Evolutionary conservation across 2,888 invertebrate species (phyloP).

Genomic region (Cistogaster globosa): DNA sequence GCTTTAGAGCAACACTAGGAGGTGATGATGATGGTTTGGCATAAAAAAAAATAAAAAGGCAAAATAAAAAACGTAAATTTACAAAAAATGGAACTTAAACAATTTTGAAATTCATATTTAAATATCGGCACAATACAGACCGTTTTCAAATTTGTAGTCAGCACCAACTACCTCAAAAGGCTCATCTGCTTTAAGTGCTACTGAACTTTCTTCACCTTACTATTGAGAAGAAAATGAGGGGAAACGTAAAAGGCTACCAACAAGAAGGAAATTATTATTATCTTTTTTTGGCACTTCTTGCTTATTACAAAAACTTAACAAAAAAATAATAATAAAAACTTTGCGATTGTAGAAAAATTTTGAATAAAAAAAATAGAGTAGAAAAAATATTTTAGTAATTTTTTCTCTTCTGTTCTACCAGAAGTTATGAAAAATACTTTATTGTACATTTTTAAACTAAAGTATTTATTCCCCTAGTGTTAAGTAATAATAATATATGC

Average conservation of each 20-base stretch:
- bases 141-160: too few relatives aligned
- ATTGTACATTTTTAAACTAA: too few relatives aligned
- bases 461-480: too few relatives aligned
- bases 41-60: too few relatives aligned
- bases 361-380: too few relatives aligned
- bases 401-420: too few relatives aligned
- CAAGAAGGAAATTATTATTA: constrained; percentile 53
- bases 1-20: too few relatives aligned
- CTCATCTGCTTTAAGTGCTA: not conserved
- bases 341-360: constrained; percentile 4
- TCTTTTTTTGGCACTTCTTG: constrained; percentile 9
- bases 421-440: too few relatives aligned
- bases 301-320: not conserved
- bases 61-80: constrained; percentile 17
- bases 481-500: too few relatives aligned
- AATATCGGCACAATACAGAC: constrained; percentile 45
- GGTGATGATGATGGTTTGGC: too few relatives aligned
- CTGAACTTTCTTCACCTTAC: not conserved
- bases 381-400: too few relatives aligned
- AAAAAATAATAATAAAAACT: constrained; percentile 9
- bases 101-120: constrained; percentile 58
- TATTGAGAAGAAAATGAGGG: not conserved
- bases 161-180: not conserved
- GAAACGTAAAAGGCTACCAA: constrained; percentile 36
- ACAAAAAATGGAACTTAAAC: constrained; percentile 41